phyloP scores from a whole-genome alignment of 2,113 vertebrate genomes.

The Chloroceryle aenea region DNA sequence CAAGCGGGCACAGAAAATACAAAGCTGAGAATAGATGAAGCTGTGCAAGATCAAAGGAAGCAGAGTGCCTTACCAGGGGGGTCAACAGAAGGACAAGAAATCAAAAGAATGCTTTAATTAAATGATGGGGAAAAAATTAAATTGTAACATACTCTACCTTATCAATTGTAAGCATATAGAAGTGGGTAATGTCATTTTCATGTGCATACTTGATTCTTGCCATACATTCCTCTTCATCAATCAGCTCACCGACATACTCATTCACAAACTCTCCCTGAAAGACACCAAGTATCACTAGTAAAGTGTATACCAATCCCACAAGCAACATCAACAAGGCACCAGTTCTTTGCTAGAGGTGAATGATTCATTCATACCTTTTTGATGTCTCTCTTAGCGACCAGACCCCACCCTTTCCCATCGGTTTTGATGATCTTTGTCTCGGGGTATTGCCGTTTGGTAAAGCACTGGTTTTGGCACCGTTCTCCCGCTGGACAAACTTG shows the following conservation, averaged over 20 bases:
- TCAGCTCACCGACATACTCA: conserved; percentile 95
- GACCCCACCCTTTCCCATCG: conserved; percentile 94
- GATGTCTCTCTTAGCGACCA: conserved; percentile 90
- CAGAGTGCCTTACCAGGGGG: background rate
- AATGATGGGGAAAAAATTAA: background rate
- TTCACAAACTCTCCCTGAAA: conserved; percentile 96
- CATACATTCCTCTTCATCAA: conserved; percentile 96
- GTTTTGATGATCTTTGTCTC: conserved; percentile 96
- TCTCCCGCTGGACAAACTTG: conserved; percentile 91
- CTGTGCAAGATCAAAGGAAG: background rate
- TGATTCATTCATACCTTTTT: conserved; percentile 85
- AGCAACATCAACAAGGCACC: fast-evolving
- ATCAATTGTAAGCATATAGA: conserved; percentile 99
- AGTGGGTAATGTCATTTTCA: conserved; percentile 95
- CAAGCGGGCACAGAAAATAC: background rate
- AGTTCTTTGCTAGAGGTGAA: background rate
- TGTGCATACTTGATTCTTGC: conserved; percentile 92
- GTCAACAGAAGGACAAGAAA: background rate
- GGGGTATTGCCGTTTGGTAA: conserved; percentile 94
- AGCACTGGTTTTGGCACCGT: conserved; percentile 95
- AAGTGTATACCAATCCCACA: background rate
- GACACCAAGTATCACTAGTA: background rate
- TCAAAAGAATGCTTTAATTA: background rate
- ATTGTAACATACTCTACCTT: conserved; percentile 81
- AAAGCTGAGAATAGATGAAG: background rate